phyloP scores from a whole-genome alignment of 2,113 vertebrate species.

The Gymnorhina tibicen region DNA sequence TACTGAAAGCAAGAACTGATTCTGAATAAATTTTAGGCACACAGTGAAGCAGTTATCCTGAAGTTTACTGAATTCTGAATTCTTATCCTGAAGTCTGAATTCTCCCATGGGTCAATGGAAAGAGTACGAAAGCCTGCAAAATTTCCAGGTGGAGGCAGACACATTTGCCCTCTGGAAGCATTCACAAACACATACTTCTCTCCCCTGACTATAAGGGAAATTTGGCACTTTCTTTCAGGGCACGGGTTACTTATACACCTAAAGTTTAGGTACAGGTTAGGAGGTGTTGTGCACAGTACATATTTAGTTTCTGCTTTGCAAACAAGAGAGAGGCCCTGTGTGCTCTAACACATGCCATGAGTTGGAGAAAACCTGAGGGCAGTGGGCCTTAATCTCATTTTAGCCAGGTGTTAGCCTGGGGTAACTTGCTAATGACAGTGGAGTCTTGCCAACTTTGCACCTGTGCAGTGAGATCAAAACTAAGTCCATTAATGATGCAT shows the following conservation, averaged over 20 bases:
- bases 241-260: background rate
- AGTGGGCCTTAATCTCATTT: slow-evolving; percentile 23
- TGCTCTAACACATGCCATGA: background rate
- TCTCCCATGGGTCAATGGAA: background rate
- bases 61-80: background rate
- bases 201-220: background rate
- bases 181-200: slow-evolving; percentile 10
- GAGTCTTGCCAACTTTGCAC: slow-evolving; percentile 46
- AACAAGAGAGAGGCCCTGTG: background rate
- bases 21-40: background rate
- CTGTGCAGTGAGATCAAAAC: slow-evolving; percentile 50
- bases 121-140: background rate
- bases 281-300: background rate
- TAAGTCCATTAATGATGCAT: slow-evolving; percentile 25
- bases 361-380: slow-evolving; percentile 10
- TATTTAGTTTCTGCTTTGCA: background rate
- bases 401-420: slow-evolving; percentile 55
- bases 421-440: slow-evolving; percentile 24
- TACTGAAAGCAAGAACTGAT: background rate
- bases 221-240: background rate
- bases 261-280: background rate
- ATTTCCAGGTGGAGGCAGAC: background rate
- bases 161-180: slow-evolving; percentile 23
- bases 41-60: background rate
- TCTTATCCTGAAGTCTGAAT: background rate